Base-by-base conservation (phyloP, 2,888 invertebrate genomes). In the Alentia gelatinosa region DNA sequence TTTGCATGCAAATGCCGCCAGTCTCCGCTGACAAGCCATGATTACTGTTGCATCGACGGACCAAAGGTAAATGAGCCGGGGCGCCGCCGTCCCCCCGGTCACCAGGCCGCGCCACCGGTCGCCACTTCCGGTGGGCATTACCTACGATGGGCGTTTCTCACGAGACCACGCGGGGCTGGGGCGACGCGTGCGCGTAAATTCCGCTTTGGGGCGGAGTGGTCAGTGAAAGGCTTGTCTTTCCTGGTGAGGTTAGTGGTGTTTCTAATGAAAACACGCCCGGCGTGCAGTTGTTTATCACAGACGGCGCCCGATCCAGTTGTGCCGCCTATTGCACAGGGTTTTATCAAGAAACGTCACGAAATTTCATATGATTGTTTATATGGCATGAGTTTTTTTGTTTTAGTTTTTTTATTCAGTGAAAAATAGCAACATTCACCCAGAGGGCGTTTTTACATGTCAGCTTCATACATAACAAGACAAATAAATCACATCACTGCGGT, bases 1-100 rank as follows among this genome's bases (percentile, higher is more conserved):
- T 86, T 86, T 86, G 86, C 86, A 86, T 86, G 86, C 47, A 86
- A 86, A 86, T 86, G 26, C 33, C 19, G 47, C 47, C 19, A 9
- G 86, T 47, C 86, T 86, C 47, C 3, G 47, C 47, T 15, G 86
- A 50, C 86, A n/a, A 42, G 30, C 47, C 42, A 86, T 86, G 86
- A 86, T 86, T 86, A 50, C 86, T 50, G 86, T 1, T 42, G 86
- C 86, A 86, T 42, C 86, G 30, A 23, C 35, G 86, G 86, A 19
- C 42, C 47, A 35, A 19, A 35, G 42, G 33, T 86, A 86, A 86
- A 86, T 86, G 86, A 86, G 30, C 26, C 86, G 1, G 12, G 86
- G 23, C 19, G 40, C 26, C 23, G 83, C 23, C 15, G 23, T n/a
- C 39, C 83, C 37, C 26, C 47, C 19, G 86, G 47, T 3, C 83